Conservation (phyloP, 2,888 invertebrate species). For the Linhomoeus sp. region DNA sequence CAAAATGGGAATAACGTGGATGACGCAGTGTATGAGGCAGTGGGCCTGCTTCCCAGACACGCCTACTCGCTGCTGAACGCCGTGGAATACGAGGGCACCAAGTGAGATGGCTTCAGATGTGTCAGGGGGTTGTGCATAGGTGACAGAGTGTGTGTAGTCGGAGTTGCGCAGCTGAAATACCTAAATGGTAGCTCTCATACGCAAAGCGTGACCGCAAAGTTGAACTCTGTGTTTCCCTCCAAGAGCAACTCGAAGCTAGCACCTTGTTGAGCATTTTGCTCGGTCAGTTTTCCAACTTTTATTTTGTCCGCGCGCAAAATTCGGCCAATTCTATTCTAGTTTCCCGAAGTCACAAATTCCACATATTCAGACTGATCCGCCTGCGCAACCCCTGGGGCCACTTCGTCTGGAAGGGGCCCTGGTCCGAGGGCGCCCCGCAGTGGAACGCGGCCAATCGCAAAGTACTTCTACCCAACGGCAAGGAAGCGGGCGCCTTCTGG, state of each 20-base stretch:
- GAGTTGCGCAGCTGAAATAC: too few relatives aligned
- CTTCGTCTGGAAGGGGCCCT: conserved; percentile 90
- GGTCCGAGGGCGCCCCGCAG: conserved; percentile 53
- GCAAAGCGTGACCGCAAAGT: neutral
- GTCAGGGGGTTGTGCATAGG: conserved; percentile 35
- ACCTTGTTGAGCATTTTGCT: conserved; percentile 43
- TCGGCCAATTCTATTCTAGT: neutral
- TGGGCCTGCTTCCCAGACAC: conserved; percentile 74
- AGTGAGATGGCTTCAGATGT: conserved; percentile 14
- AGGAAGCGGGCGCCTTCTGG: conserved; percentile 86
- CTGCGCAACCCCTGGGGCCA: conserved; percentile 96
- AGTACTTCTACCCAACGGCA: conserved; percentile 55
- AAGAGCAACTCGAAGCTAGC: conserved; percentile 93
- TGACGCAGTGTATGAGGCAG: conserved; percentile 45
- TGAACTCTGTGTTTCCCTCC: conserved; percentile 54
- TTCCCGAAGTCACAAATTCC: too few relatives aligned
- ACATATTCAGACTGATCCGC: conserved; percentile 45
- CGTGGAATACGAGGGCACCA: conserved; percentile 44
- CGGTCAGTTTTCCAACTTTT: conserved; percentile 60
- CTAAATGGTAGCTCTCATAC: too few relatives aligned
- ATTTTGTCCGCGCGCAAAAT: neutral
- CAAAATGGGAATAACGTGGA: conserved; percentile 34
- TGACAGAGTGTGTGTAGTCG: conserved; percentile 31
- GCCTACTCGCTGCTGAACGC: conserved; percentile 94
- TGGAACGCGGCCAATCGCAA: conserved; percentile 52